Conservation (phyloP, 1,140 invertebrate genomes). For the Tyrophagus putrescentiae region DNA sequence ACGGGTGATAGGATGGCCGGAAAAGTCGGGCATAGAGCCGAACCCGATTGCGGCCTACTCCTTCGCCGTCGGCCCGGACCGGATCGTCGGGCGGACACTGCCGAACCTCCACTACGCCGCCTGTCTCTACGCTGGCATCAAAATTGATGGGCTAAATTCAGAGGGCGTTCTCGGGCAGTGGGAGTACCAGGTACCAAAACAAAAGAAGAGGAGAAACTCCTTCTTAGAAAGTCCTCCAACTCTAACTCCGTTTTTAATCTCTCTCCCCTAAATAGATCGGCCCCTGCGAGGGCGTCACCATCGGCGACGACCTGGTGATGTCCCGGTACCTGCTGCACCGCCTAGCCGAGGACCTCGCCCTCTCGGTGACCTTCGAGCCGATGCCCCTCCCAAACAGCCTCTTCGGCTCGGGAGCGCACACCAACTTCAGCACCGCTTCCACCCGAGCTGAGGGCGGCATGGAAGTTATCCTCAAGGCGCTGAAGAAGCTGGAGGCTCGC, state of each 20-base stretch:
- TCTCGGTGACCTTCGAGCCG: conserved; percentile 68
- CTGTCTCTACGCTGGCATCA: conserved; percentile 74
- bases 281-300: conserved; percentile 59
- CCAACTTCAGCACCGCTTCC: conserved; percentile 71
- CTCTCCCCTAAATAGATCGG: conserved; percentile 38
- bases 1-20: conserved; percentile 86
- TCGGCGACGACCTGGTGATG: conserved; percentile 81
- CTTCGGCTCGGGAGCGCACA: conserved; percentile 75
- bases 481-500: conserved; percentile 59
- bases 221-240: too few relatives aligned
- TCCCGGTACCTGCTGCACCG: conserved; percentile 65
- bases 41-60: conserved; percentile 82
- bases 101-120: conserved; percentile 69
- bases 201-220: too few relatives aligned
- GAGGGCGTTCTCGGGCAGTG: conserved; percentile 78
- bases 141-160: conserved; percentile 75
- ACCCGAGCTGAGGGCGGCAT: conserved; percentile 61
- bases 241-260: too few relatives aligned
- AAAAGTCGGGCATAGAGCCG: conserved; percentile 57
- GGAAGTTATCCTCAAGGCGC: conserved; percentile 35
- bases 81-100: conserved; percentile 80
- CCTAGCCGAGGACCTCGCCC: conserved; percentile 77
- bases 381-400: conserved; percentile 88
- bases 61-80: conserved; percentile 85
- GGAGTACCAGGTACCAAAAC: conserved; percentile 34